Conservation (phyloP, 2,113 vertebrate genomes). For the Clinocottus analis region DNA sequence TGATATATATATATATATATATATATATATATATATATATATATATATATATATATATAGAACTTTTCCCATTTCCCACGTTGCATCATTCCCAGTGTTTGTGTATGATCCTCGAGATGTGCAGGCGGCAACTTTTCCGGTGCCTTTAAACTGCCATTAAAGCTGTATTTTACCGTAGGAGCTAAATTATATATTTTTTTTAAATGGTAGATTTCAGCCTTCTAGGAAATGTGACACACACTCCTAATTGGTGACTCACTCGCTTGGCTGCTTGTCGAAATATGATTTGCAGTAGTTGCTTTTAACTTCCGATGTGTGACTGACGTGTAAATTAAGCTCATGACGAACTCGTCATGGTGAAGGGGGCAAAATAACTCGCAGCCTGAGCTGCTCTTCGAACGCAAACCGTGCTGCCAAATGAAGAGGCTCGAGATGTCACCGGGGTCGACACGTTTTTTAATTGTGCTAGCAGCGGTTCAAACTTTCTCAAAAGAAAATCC, state of each 20-base stretch:
- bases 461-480: neutral
- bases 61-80: neutral
- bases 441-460: constrained; percentile 13
- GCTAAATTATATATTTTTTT: neutral
- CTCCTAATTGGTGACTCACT: constrained; percentile 23
- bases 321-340: constrained; percentile 4
- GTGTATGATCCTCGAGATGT: neutral
- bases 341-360: neutral
- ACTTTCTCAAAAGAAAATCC: neutral
- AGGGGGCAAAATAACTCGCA: neutral
- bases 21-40: too few relatives aligned
- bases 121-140: neutral
- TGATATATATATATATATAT: too few relatives aligned
- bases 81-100: neutral
- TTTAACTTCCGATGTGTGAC: constrained; percentile 14
- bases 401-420: neutral
- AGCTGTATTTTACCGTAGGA: too few relatives aligned
- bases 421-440: neutral
- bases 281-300: constrained; percentile 1
- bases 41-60: too few relatives aligned
- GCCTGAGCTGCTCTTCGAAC: neutral
- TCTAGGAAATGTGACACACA: neutral
- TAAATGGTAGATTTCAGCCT: neutral
- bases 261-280: constrained; percentile 14
- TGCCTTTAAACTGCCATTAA: neutral